Base-by-base conservation (phyloP, 2,113 vertebrate genomes). In the Propithecus coquereli region DNA sequence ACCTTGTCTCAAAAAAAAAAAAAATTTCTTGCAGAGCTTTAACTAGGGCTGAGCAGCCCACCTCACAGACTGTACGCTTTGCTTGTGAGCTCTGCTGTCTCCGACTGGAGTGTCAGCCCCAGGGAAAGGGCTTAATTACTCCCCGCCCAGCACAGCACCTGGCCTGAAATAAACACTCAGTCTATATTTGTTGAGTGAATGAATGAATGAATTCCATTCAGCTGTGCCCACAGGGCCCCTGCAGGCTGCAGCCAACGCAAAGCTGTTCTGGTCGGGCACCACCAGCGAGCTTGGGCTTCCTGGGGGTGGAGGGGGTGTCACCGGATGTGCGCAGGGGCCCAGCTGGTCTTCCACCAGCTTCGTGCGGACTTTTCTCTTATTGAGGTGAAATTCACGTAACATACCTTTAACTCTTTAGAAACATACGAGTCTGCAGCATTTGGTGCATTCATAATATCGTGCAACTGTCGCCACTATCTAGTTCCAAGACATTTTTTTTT, bases 361-460 rank as follows among this genome's bases (percentile, higher is more conserved):
- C n/a, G 9, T n/a, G 18, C n/a, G 27, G 37, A 65, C 45, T 16
- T 54, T 54, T 45, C 17, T 40, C 14, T 52, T 73, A 27, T 50
- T 8, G 17, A 80, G 12, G 61, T 54, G 40, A 88, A 54, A 71
- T 79, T 63, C 45, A 63, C 63, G 63, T 20, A 16, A 70, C 37
- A 14, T 54, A 54, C 83, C 77, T 77, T 34, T 25, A 32, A 94
- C 76, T 10, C 17, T 79, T 83, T 79, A 65, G 45, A 76, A 70
- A 30, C 23, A 6, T 10, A 59, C 1, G 4, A 30, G 61, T 66
- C 80, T 54, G 32, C 45, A 73, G 45, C 73, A 65, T 65, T 90
- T 52, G 8, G 22, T 14, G 30, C 43, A n/a, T 37, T 82, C 43
- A 52, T 23, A 59, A 14, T 45, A 27, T 37, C 23, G 34, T 52